Evolutionary conservation across 2,888 invertebrate species (phyloP).

Genomic region (Hermaeophaga mercurialis): DNA sequence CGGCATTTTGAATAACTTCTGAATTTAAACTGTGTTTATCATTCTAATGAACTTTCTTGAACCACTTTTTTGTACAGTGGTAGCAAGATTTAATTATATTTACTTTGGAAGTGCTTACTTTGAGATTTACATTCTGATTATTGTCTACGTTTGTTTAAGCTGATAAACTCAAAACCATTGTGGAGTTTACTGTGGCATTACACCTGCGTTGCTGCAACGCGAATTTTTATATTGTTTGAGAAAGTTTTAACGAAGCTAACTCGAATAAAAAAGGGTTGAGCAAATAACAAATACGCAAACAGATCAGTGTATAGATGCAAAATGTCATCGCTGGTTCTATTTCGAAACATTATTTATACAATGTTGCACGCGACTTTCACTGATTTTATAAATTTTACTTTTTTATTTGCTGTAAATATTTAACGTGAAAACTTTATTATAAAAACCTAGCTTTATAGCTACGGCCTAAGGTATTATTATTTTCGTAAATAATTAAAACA

Average conservation of each 20-base stretch:
- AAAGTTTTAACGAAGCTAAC: slow-evolving; percentile 23
- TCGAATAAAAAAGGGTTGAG: neutral
- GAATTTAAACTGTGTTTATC: slow-evolving; percentile 34
- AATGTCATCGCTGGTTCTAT: no score
- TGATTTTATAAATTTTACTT: no score
- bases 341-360: no score
- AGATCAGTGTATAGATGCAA: no score
- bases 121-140: slow-evolving; percentile 43
- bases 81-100: slow-evolving; percentile 42
- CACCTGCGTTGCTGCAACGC: neutral
- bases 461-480: no score
- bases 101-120: slow-evolving; percentile 42
- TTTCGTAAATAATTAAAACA: no score
- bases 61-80: slow-evolving; percentile 31
- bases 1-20: slow-evolving; percentile 18
- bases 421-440: no score
- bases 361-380: no score
- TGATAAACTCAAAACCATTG: slow-evolving; percentile 42
- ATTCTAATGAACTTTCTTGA: slow-evolving; percentile 42
- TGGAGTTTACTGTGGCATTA: slow-evolving; percentile 37
- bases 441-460: no score
- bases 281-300: slow-evolving; percentile 9
- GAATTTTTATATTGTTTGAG: slow-evolving; percentile 21
- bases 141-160: slow-evolving; percentile 42
- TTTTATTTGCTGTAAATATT: no score